Conservation (phyloP, 1,140 invertebrate genomes). For the Lasioglossum albipes region DNA sequence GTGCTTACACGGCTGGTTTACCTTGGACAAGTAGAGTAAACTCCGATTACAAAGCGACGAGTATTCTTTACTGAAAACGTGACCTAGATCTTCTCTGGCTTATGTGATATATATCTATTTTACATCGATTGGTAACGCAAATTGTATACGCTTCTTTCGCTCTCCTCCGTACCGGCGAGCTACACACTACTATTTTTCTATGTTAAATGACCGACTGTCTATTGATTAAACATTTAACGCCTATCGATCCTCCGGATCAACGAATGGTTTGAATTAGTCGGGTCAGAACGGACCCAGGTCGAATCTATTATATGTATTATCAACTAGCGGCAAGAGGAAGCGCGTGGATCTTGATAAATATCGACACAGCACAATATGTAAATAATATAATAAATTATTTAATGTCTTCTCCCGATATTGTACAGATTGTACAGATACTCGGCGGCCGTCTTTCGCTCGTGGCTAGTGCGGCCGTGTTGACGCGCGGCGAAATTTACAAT, state of each 20-base stretch:
- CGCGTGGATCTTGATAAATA: background rate
- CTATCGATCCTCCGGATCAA: too few species aligned
- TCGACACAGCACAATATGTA: slow-evolving; percentile 35
- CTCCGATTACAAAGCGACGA: background rate
- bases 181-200: background rate
- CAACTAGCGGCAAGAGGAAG: too few species aligned
- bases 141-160: too few species aligned
- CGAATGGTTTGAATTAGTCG: too few species aligned
- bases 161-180: background rate
- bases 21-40: slow-evolving; percentile 59
- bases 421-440: slow-evolving; percentile 55
- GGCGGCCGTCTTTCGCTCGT: background rate
- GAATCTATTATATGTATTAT: too few species aligned
- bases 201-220: background rate
- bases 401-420: slow-evolving; percentile 53
- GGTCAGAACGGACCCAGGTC: too few species aligned
- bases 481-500: slow-evolving; percentile 41
- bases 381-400: slow-evolving; percentile 71
- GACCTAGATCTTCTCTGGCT: background rate
- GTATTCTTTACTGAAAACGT: background rate
- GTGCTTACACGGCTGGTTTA: slow-evolving; percentile 91
- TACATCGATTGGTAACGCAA: background rate
- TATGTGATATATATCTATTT: background rate
- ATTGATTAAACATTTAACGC: too few species aligned
- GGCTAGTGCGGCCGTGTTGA: background rate